A percentile compares a stretch with the other conserved stretches of the same genome.
These are phyloP conservation scores for Galleria mellonella DNA, from an alignment of 1,140 invertebrate genomes.

Conservation along the genomic window DNA sequence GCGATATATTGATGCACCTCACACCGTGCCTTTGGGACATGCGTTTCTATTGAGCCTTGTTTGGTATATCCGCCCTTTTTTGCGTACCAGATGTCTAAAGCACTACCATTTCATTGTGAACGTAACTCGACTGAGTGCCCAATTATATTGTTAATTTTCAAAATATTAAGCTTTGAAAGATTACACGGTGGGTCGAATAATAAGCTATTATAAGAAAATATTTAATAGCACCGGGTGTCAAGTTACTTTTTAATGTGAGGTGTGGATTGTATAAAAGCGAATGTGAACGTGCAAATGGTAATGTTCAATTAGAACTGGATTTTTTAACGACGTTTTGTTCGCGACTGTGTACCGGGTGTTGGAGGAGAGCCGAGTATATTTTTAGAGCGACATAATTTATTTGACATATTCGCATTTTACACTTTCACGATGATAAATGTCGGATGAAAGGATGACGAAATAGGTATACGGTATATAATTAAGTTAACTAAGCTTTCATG, in stretches of 20 bases:
- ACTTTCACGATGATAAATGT: too few relatives aligned
- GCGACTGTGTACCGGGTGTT: neutral
- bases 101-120: slow-evolving; percentile 33
- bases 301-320: slow-evolving; percentile 1
- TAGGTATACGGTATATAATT: too few relatives aligned
- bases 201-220: slow-evolving; percentile 53
- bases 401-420: too few relatives aligned
- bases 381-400: too few relatives aligned
- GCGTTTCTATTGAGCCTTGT: slow-evolving; percentile 55
- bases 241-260: slow-evolving; percentile 10
- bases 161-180: slow-evolving; percentile 69
- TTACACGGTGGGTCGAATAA: slow-evolving; percentile 60
- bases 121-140: slow-evolving; percentile 49
- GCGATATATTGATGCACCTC: too few relatives aligned
- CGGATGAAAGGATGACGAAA: too few relatives aligned
- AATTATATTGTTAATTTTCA: slow-evolving; percentile 73
- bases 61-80: slow-evolving; percentile 70
- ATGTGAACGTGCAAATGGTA: slow-evolving; percentile 2
- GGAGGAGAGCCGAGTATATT: neutral
- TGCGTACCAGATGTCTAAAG: slow-evolving; percentile 60
- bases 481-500: too few relatives aligned
- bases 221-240: slow-evolving; percentile 14
- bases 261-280: slow-evolving; percentile 15
- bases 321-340: neutral
- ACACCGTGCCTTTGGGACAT: slow-evolving; percentile 48